Evolutionary conservation across 2,888 invertebrate species (phyloP).

Genomic region (Phymatocera aterrima): DNA sequence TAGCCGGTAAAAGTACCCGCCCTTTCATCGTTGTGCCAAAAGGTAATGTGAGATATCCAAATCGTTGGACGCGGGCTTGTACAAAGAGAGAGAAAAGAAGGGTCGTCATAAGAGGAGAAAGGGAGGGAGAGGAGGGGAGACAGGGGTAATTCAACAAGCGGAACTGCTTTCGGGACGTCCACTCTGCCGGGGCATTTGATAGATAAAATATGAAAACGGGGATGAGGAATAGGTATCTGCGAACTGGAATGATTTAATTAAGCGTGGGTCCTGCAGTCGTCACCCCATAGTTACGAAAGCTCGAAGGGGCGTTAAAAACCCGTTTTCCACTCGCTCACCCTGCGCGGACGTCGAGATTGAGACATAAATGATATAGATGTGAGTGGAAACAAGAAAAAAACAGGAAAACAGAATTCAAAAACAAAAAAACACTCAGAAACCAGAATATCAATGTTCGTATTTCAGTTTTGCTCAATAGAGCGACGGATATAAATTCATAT

Average conservation of each 20-base stretch:
- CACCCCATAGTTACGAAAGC: background rate
- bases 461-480: too few species aligned
- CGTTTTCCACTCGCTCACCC: background rate
- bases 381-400: too few species aligned
- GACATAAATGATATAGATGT: too few species aligned
- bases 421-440: too few species aligned
- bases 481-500: too few species aligned
- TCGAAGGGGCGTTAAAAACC: too few species aligned
- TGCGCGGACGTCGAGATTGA: too few species aligned
- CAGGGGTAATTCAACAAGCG: background rate
- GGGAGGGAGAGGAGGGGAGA: background rate
- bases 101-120: slow-evolving; percentile 1
- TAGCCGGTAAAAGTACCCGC: background rate
- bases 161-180: background rate
- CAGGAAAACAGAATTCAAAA: too few species aligned
- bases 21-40: background rate
- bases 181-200: slow-evolving; percentile 1
- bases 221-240: background rate
- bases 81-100: background rate
- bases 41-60: slow-evolving; percentile 20
- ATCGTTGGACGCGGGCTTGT: background rate
- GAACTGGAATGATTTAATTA: slow-evolving; percentile 30
- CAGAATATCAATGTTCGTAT: too few species aligned
- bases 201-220: slow-evolving; percentile 15
- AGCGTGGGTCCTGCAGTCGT: background rate